A percentile compares a stretch with the other conserved stretches of the same genome.
Conservation (phyloP, 2,888 invertebrate genomes). For the Hemicrepidius hirtus region DNA sequence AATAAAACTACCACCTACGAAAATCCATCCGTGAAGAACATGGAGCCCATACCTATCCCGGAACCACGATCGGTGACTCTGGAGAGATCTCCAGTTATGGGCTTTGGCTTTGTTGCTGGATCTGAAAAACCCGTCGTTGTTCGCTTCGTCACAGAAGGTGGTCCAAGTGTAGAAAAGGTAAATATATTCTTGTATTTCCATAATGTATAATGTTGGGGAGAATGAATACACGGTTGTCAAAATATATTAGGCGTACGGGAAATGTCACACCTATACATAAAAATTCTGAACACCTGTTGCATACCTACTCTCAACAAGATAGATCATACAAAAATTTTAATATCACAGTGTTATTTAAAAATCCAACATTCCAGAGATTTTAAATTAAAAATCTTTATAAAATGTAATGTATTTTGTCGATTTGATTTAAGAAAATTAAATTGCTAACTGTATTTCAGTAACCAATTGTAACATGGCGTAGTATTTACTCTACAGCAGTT, state of each 20-base stretch:
- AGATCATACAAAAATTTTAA: too few species aligned
- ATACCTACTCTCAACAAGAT: constrained; percentile 19
- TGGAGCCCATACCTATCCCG: constrained; percentile 81
- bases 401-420: too few species aligned
- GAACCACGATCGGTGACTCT: constrained; percentile 86
- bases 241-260: constrained; percentile 35
- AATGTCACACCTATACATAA: constrained; percentile 28
- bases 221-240: constrained; percentile 9
- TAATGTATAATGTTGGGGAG: constrained; percentile 9
- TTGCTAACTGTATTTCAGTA: too few species aligned
- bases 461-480: too few species aligned
- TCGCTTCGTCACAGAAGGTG: constrained; percentile 91
- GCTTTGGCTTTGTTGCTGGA: constrained; percentile 97
- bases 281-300: constrained; percentile 37
- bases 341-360: too few species aligned
- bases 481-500: too few species aligned
- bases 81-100: constrained; percentile 84
- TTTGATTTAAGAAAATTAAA: too few species aligned
- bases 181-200: constrained; percentile 46
- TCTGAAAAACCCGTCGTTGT: constrained; percentile 95
- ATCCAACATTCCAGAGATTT: too few species aligned
- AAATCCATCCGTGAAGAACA: constrained; percentile 80
- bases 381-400: too few species aligned
- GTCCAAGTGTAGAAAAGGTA: constrained; percentile 92
- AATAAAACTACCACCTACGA: constrained; percentile 95